Evolutionary conservation across 2,797 vertebrate genomes (phyloP).

Genomic region (Okamejei kenojei): DNA sequence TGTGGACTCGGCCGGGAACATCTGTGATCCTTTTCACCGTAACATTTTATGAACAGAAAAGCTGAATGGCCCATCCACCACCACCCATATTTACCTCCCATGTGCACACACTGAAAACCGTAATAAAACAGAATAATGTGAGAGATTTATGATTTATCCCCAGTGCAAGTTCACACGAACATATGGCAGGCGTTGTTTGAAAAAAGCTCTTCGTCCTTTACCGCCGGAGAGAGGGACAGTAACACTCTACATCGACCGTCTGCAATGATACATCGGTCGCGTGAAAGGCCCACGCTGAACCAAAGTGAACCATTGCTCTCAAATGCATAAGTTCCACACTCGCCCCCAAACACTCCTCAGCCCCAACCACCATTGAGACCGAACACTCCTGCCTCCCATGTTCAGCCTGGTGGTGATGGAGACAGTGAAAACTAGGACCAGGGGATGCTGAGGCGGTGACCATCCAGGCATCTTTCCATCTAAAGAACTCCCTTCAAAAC

Average conservation of each 20-base stretch:
- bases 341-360: not conserved
- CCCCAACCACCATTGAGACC: not conserved
- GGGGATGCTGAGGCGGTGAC: not conserved
- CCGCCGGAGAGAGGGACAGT: not conserved
- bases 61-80: constrained; percentile 59
- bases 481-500: not conserved
- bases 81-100: constrained; percentile 62
- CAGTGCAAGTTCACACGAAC: constrained; percentile 72
- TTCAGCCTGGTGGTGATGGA: not conserved
- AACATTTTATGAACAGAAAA: constrained; percentile 61
- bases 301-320: not conserved
- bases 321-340: not conserved
- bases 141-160: constrained; percentile 76
- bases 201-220: constrained; percentile 31
- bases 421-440: not conserved
- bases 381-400: not conserved
- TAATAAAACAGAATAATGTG: constrained; percentile 65
- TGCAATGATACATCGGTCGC: not conserved
- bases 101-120: constrained; percentile 69
- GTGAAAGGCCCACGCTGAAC: not conserved
- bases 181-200: constrained; percentile 72
- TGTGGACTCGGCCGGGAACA: constrained; percentile 67
- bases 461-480: not conserved
- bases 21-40: constrained; percentile 68
- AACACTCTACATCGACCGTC: not conserved